Evolutionary conservation across 2,888 invertebrate species (phyloP).

Genomic region (Oxycera nigricornis): DNA sequence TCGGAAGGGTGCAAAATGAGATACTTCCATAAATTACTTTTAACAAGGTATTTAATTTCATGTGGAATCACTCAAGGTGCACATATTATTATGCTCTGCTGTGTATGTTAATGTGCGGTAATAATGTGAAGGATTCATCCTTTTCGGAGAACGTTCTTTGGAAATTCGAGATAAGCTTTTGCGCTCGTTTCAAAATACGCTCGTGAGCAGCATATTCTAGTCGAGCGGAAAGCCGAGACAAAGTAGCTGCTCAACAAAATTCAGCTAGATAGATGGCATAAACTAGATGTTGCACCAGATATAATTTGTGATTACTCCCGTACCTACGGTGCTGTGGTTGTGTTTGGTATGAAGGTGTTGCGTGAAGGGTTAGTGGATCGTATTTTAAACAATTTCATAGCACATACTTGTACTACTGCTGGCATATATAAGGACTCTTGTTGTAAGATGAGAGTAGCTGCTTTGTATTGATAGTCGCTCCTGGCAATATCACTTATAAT

Average conservation of each 20-base stretch:
- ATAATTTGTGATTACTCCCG: constrained; percentile 24
- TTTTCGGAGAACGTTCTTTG: not conserved
- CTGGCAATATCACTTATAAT: no score
- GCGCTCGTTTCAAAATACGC: constrained; percentile 14
- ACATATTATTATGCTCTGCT: constrained; percentile 37
- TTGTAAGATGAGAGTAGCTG: no score
- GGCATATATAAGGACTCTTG: no score
- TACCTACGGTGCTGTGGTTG: no score
- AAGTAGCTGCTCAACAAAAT: not conserved
- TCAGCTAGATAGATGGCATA: not conserved
- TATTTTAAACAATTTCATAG: no score
- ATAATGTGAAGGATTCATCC: constrained; percentile 38
- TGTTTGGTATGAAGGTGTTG: no score
- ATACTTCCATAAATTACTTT: constrained; percentile 42
- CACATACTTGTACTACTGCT: no score
- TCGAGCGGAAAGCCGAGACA: not conserved
- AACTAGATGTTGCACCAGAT: constrained; percentile 19
- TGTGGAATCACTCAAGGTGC: constrained; percentile 42
- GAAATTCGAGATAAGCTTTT: constrained; percentile 38
- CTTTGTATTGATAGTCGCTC: no score
- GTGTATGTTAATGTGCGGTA: constrained; percentile 37
- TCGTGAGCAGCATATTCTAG: not conserved
- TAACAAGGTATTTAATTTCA: constrained; percentile 42
- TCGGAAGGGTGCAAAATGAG: constrained; percentile 34
- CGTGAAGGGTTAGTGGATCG: no score